A percentile compares a stretch with the other conserved stretches of the same genome.
phyloP scores from a whole-genome alignment of 2,113 vertebrate species.

The Aplodontia rufa region DNA sequence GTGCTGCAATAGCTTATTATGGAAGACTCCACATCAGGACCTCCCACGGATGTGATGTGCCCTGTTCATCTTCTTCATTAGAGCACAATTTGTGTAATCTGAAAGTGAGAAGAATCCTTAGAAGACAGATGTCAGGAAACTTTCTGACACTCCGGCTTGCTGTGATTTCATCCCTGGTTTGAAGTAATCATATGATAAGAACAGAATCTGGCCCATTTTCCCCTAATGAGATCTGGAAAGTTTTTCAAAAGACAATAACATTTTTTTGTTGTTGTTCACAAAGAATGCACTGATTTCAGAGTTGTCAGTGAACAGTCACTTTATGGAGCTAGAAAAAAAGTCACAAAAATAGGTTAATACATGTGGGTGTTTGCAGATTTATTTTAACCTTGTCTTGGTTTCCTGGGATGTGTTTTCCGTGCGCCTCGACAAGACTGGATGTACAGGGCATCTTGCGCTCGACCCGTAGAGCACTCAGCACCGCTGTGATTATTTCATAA shows the following conservation, averaged over 20 bases:
- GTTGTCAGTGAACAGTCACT: background rate
- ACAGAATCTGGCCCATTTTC: conserved; percentile 25
- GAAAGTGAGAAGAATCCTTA: conserved; percentile 17
- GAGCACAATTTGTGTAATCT: conserved; percentile 58
- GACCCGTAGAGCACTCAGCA: background rate
- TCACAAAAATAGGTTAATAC: background rate
- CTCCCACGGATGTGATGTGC: conserved; percentile 6
- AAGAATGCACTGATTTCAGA: background rate
- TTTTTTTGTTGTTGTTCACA: conserved; percentile 1
- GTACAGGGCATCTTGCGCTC: background rate
- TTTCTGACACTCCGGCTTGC: background rate
- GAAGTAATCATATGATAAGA: conserved; percentile 37
- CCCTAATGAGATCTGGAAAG: conserved; percentile 20
- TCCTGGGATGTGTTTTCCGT: background rate
- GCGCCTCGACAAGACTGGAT: background rate
- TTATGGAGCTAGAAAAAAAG: background rate
- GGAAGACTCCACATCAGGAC: background rate
- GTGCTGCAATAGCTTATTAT: background rate
- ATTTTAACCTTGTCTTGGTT: background rate
- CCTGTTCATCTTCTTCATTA: conserved; percentile 35
- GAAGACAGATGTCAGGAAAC: conserved; percentile 44
- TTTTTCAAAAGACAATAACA: background rate
- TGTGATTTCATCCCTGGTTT: conserved; percentile 23
- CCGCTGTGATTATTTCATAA: background rate
- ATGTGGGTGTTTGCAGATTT: background rate